Evolutionary conservation across 2,113 vertebrate genomes (phyloP).

Genomic region (Cavia porcellus): DNA sequence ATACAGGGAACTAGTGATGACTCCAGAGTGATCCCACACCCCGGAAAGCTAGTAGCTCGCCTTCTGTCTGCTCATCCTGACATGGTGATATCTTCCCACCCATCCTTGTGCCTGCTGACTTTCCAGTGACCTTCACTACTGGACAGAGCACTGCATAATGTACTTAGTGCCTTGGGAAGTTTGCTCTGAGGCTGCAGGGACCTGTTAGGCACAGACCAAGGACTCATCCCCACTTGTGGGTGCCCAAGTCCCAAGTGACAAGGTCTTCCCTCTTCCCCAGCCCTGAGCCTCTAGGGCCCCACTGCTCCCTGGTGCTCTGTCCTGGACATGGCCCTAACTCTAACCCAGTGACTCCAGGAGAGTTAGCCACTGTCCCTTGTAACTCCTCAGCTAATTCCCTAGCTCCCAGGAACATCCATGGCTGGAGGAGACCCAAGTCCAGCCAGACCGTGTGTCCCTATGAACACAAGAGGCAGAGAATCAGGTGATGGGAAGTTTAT

Average conservation of each 20-base stretch:
- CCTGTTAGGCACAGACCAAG: too few relatives aligned
- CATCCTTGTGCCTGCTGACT: background rate
- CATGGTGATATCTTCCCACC: background rate
- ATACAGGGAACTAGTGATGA: background rate
- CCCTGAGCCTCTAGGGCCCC: too few relatives aligned
- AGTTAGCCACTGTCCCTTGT: background rate
- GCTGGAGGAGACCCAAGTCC: accelerated
- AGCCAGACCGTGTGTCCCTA: accelerated
- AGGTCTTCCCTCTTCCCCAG: too few relatives aligned
- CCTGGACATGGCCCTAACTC: too few relatives aligned
- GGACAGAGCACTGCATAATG: background rate
- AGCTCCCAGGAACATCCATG: background rate
- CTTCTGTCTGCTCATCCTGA: background rate
- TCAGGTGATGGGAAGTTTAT: too few relatives aligned
- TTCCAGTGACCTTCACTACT: background rate
- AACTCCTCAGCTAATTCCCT: background rate
- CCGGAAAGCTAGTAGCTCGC: background rate
- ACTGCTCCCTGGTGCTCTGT: too few relatives aligned
- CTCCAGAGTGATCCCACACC: too few relatives aligned
- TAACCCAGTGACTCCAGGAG: background rate
- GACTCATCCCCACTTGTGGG: too few relatives aligned
- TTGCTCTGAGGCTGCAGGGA: too few relatives aligned
- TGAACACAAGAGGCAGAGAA: background rate
- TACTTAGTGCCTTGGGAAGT: too few relatives aligned
- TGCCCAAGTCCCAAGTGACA: too few relatives aligned